Conservation (phyloP, 2,888 invertebrate species). For the Gastrophysa polygoni region DNA sequence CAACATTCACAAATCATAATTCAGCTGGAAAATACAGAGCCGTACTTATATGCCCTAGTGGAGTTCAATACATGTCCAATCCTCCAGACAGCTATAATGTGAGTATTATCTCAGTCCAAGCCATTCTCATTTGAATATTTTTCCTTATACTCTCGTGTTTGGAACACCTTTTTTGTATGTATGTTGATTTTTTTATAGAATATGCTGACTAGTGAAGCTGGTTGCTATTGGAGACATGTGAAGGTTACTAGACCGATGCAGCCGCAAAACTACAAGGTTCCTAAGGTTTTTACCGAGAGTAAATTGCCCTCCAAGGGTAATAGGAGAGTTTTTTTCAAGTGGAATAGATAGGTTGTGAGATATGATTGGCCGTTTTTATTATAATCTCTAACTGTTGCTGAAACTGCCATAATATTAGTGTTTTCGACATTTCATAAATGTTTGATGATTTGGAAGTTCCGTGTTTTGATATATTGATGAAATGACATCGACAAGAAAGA, state of each 20-base stretch:
- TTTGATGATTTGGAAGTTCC: conserved; percentile 10
- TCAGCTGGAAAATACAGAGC: conserved; percentile 44
- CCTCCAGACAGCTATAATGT: conserved; percentile 47
- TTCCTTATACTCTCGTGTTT: too few relatives aligned
- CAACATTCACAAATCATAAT: conserved; percentile 31
- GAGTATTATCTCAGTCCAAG: too few relatives aligned
- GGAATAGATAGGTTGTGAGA: conserved; percentile 29
- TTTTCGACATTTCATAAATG: conserved; percentile 35
- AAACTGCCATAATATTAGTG: conserved; percentile 32
- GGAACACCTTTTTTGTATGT: background rate
- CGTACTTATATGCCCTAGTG: conserved; percentile 54
- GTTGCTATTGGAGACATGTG: conserved; percentile 53
- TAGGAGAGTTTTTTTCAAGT: conserved; percentile 40
- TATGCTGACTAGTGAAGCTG: conserved; percentile 45
- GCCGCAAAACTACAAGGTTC: conserved; percentile 40
- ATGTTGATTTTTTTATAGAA: conserved; percentile 40
- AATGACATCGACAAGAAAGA: too few relatives aligned
- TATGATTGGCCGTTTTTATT: background rate
- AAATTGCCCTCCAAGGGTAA: conserved; percentile 39
- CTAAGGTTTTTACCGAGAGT: conserved; percentile 40
- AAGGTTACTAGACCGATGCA: conserved; percentile 44
- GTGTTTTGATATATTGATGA: conserved; percentile 1
- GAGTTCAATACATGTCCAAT: conserved; percentile 50
- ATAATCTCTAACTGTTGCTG: background rate
- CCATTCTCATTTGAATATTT: too few relatives aligned